Evolutionary conservation across 2,888 invertebrate species (phyloP), one percentile per base, ranked within the genome.

Genomic region (Alsophila aescularia): DNA sequence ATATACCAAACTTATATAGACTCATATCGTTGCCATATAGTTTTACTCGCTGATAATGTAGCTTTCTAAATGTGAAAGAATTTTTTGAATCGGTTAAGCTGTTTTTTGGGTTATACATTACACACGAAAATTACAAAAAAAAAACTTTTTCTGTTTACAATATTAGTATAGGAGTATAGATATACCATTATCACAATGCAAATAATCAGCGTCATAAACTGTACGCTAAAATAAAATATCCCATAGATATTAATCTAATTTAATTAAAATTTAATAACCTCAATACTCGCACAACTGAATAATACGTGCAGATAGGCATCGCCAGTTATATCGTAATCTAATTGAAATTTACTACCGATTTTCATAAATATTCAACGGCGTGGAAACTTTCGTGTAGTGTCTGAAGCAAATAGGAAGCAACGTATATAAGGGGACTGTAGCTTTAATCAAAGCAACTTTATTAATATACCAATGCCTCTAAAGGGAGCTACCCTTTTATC

Each of bases 331-430:
- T 45, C 36, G 53, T 58, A 56, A 53, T 54, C 77, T 84, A 82
- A 79, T 81, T 81, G 71, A 78, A 78, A 83, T 85, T 83, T 77
- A 83, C 78, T 75, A 73, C 73, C 72, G 60, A 51, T 75, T 79
- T 76, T 78, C 76, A 85, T 87, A 79, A 87, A 86, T 87, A 87
- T 87, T 87, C 80, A 87, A 77, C 68, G 65, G 54, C 64, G 71
- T 66, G 70, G 63, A 69, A 80, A 80, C 70, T 79, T 84, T 69
- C 73, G 70, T 75, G 75, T 73, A 73, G 69, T 21, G 18, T 13
- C 21, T 48, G 31, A 14, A 10, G 39, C 39, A 40, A 39, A 12
- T 21, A 12, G 37, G 14, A 29, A 43, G 0, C 48, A 0, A 21
- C 39, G 18, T 40, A 9, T 14, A 6, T 10, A n/a, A 8, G 21